Conservation (phyloP, 2,888 invertebrate species). For the Meganola albula region DNA sequence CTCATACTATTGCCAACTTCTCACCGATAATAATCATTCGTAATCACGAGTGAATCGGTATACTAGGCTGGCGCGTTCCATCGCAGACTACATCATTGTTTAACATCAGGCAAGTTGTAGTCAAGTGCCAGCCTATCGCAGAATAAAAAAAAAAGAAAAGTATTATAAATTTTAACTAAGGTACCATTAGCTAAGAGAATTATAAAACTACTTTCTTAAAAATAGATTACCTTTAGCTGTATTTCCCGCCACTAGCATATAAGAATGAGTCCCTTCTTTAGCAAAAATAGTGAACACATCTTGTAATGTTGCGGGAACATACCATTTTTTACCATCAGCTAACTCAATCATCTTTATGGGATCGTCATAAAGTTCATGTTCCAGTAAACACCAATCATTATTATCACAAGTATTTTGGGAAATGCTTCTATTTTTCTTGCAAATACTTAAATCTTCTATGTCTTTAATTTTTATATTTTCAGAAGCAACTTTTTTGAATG, state of each 20-base stretch:
- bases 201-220: background rate
- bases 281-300: slow-evolving; percentile 64
- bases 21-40: too few species aligned
- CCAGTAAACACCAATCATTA: slow-evolving; percentile 47
- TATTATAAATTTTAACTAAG: background rate
- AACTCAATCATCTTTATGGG: slow-evolving; percentile 30
- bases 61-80: background rate
- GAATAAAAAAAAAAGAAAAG: background rate
- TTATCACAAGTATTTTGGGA: slow-evolving; percentile 27
- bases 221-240: slow-evolving; percentile 78
- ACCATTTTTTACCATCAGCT: slow-evolving; percentile 62
- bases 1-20: too few species aligned
- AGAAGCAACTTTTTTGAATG: slow-evolving; percentile 82
- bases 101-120: too few species aligned
- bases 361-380: slow-evolving; percentile 24
- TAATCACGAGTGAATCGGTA: too few species aligned
- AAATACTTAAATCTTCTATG: slow-evolving; percentile 55
- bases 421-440: slow-evolving; percentile 30
- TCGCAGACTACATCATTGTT: background rate
- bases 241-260: slow-evolving; percentile 82
- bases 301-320: slow-evolving; percentile 59
- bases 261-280: slow-evolving; percentile 49
- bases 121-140: background rate
- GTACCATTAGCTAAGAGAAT: background rate
- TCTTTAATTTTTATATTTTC: slow-evolving; percentile 60